These are phyloP conservation scores for Loriculus beryllinus DNA, from an alignment of 2,797 vertebrate species.

Conservation along the genomic window DNA sequence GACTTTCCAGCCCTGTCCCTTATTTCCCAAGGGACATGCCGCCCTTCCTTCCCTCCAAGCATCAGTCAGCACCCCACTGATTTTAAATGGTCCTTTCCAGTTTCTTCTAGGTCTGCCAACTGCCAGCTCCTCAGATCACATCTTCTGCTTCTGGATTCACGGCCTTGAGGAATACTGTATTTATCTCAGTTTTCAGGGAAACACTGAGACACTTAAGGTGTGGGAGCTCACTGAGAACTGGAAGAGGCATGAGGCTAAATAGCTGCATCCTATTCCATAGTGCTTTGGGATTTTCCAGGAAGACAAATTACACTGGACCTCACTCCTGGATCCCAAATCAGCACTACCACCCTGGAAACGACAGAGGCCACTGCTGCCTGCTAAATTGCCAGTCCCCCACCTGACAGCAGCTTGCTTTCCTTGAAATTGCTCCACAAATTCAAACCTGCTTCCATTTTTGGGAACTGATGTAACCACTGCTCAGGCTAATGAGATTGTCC, in stretches of 20 bases:
- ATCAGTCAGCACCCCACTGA: rapidly evolving
- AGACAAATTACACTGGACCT: neutral
- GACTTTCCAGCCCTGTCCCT: neutral
- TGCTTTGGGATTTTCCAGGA: neutral
- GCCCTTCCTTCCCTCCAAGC: neutral
- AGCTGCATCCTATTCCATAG: neutral
- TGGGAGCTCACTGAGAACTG: neutral
- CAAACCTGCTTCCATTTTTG: neutral
- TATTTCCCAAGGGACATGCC: neutral
- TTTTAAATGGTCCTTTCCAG: neutral
- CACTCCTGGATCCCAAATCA: neutral
- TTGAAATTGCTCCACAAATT: neutral
- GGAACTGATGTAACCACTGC: neutral
- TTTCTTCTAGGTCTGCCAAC: neutral
- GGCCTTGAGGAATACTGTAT: neutral
- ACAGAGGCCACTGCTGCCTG: neutral
- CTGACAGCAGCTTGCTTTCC: neutral
- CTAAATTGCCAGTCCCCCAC: neutral
- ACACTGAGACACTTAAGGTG: rapidly evolving
- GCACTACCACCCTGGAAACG: neutral
- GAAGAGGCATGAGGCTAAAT: neutral
- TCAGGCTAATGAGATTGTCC: neutral
- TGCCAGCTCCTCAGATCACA: neutral
- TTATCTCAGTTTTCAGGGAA: neutral
- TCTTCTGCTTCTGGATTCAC: neutral